These are phyloP conservation scores for Micrastur ruficollis DNA, from an alignment of 2,797 vertebrate species.

Conservation along the genomic window DNA sequence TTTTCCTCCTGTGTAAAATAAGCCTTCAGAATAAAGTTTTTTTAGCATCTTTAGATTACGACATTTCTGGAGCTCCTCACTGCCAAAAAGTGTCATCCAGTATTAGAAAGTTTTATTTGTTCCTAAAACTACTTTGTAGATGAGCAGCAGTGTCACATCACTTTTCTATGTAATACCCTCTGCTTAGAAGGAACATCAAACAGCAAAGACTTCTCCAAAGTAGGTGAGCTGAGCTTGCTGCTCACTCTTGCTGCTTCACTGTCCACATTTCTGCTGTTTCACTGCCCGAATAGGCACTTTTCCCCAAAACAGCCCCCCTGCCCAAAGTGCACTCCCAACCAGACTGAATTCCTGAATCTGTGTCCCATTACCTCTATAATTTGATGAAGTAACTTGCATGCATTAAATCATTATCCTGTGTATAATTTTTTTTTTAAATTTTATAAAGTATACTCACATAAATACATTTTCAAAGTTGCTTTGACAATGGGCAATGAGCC, in stretches of 20 bases:
- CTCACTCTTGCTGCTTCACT: background rate
- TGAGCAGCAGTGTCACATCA: background rate
- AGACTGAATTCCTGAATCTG: background rate
- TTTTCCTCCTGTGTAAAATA: background rate
- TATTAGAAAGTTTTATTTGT: background rate
- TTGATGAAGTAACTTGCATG: background rate
- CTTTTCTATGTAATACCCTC: background rate
- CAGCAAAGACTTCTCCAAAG: background rate
- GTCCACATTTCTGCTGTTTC: background rate
- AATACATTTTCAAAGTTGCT: constrained; percentile 76
- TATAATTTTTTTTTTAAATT: background rate
- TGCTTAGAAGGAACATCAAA: background rate
- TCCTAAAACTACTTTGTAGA: background rate
- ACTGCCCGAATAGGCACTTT: background rate
- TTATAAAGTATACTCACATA: constrained; percentile 68
- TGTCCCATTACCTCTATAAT: background rate
- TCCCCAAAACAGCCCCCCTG: background rate
- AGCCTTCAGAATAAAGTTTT: background rate
- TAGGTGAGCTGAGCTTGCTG: background rate
- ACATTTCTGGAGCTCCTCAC: background rate
- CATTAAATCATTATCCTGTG: background rate
- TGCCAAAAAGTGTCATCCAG: background rate
- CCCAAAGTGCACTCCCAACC: background rate
- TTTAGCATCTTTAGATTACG: background rate
- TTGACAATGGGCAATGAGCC: constrained; percentile 73